Conservation (phyloP, 2,888 invertebrate species). For the Orchesellides sinensis region DNA sequence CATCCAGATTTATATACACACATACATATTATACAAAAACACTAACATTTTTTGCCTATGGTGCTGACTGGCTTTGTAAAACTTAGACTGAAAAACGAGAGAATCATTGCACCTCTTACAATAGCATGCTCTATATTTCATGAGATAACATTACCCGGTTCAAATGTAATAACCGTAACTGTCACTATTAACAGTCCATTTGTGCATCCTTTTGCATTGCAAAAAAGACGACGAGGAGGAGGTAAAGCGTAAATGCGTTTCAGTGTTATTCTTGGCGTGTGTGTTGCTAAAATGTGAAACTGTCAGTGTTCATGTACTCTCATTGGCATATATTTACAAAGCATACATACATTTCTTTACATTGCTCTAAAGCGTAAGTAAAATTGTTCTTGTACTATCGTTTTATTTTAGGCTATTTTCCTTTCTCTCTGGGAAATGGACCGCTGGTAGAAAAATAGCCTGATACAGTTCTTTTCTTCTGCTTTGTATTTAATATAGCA, state of each 20-base stretch:
- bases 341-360: neutral
- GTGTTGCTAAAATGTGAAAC: constrained; percentile 7
- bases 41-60: neutral
- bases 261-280: constrained; percentile 18
- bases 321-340: neutral
- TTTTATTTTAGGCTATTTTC: constrained; percentile 40
- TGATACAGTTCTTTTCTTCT: neutral
- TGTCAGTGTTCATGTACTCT: neutral
- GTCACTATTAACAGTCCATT: constrained; percentile 65
- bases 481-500: constrained; percentile 12
- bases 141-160: constrained; percentile 51
- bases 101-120: constrained; percentile 55
- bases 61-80: constrained; percentile 6
- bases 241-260: neutral
- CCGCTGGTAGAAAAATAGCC: constrained; percentile 28
- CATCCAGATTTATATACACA: neutral
- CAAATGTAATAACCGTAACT: constrained; percentile 62
- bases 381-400: constrained; percentile 27
- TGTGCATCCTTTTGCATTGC: constrained; percentile 79
- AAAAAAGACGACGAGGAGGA: constrained; percentile 15
- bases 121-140: constrained; percentile 54
- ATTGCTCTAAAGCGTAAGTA: too few species aligned
- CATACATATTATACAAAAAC: neutral
- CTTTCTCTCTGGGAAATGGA: constrained; percentile 49
- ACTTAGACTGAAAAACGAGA: constrained; percentile 45